Conservation (phyloP, 2,113 vertebrate species). For the Xenopus laevis region DNA sequence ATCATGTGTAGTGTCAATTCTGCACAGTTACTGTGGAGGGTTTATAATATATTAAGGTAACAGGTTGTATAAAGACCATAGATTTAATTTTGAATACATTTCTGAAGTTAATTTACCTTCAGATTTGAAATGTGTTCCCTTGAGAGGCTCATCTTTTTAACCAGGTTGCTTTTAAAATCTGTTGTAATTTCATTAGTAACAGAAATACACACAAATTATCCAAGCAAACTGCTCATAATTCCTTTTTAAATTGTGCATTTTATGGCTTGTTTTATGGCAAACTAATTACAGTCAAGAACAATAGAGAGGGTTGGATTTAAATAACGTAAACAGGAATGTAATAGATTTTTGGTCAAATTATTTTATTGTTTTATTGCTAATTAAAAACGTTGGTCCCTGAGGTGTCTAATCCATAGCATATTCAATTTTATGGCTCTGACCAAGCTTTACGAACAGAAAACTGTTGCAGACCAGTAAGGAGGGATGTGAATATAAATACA, state of each 20-base stretch:
- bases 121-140: not conserved
- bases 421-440: slow-evolving; percentile 30
- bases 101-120: not conserved
- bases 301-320: slow-evolving; percentile 63
- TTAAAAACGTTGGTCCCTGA: slow-evolving; percentile 53
- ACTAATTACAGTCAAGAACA: slow-evolving; percentile 61
- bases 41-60: too few relatives aligned
- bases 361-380: slow-evolving; percentile 67
- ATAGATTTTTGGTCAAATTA: slow-evolving; percentile 59
- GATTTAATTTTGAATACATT: too few relatives aligned
- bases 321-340: slow-evolving; percentile 59
- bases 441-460: slow-evolving; percentile 23
- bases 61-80: too few relatives aligned
- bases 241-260: slow-evolving; percentile 54
- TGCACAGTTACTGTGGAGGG: too few relatives aligned
- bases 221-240: slow-evolving; percentile 54
- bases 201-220: slow-evolving; percentile 50
- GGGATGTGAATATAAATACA: too few relatives aligned
- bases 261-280: slow-evolving; percentile 63
- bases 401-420: slow-evolving; percentile 48
- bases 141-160: slow-evolving; percentile 38
- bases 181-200: too few relatives aligned
- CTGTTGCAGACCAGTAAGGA: slow-evolving; percentile 13
- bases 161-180: too few relatives aligned
- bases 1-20: too few relatives aligned